These are phyloP conservation scores for Mamestra brassicae DNA, from an alignment of 2,888 invertebrate genomes.

Conservation along the genomic window DNA sequence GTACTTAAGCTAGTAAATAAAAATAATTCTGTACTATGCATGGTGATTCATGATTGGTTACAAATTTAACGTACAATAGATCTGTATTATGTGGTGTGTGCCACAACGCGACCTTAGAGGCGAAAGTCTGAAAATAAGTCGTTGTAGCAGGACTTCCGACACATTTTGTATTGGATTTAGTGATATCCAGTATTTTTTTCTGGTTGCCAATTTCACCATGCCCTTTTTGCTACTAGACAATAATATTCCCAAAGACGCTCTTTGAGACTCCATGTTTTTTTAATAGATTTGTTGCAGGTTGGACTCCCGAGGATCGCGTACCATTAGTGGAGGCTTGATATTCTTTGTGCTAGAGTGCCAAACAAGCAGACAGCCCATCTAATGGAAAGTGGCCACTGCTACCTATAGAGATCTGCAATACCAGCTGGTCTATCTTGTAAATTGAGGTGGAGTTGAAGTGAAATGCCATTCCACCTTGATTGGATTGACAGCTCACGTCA, in stretches of 20 bases:
- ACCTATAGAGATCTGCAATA: background rate
- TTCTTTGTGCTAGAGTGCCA: background rate
- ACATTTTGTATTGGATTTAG: background rate
- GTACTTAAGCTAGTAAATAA: conserved; percentile 57
- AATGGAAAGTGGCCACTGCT: background rate
- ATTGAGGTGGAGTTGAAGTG: no score
- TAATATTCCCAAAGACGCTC: no score
- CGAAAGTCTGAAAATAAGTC: background rate
- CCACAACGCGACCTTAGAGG: no score
- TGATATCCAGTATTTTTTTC: background rate
- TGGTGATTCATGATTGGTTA: conserved; percentile 37
- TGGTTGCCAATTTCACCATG: no score
- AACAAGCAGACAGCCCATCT: background rate
- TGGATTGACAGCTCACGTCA: no score
- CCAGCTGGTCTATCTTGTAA: no score
- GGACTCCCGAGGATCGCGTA: background rate
- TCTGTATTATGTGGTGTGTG: background rate
- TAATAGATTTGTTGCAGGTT: background rate
- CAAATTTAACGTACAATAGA: background rate
- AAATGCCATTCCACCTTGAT: no score
- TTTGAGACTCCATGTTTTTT: background rate
- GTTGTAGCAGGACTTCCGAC: background rate
- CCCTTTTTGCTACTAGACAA: no score
- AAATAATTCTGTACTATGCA: conserved; percentile 56
- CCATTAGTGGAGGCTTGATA: background rate